Base-by-base conservation (phyloP, 2,113 vertebrate species). In the Tragulus kanchil region DNA sequence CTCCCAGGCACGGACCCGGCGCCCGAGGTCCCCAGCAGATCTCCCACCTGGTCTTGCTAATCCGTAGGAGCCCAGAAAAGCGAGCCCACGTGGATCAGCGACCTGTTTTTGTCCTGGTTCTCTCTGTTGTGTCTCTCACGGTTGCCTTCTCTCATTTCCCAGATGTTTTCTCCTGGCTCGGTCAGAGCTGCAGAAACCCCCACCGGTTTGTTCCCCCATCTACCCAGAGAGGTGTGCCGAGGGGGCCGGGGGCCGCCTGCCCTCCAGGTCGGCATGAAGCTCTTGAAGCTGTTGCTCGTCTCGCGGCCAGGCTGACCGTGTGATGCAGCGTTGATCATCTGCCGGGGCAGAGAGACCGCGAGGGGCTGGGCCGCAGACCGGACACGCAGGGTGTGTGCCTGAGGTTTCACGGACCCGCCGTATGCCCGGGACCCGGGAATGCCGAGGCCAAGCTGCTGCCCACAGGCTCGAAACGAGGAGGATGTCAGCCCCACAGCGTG, bases 391-490 rank as follows among this genome's bases (percentile, higher is more conserved):
- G 0, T 4, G 36, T 36, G 36, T 36, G 36, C 36, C 36, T 36
- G 36, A 36, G 36, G 36, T 36, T 36, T 36, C 36, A 36, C 36
- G 36, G 36, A 36, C 36, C 36, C 36, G 36, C 25, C 0, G 1
- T 59, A n/a, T 81, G 28, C n/a, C 56, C 2, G 3, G 8, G n/a
- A 54, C 79, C 59, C 56, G 78, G 54, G 8, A n/a, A 12, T 14
- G 54, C 54, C 15, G 54, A 82, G 54, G 54, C n/a, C 12, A 13
- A 1, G 3, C 2, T 5, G n/a, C 14, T 14, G 79, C 56, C 54
- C 0, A 2, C 8, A 12, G 56, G 42, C 56, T 12, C 2, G 2
- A 21, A 7, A 59, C 1, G 7, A 25, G 3, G n/a, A n/a, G 4
- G 2, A 23, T 1, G 79, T 59, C 13, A 1, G 14, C 12, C n/a